Evolutionary conservation across 1,140 invertebrate species (phyloP), one percentile per base, ranked within the genome.

Genomic region (Ceratina calcarata): DNA sequence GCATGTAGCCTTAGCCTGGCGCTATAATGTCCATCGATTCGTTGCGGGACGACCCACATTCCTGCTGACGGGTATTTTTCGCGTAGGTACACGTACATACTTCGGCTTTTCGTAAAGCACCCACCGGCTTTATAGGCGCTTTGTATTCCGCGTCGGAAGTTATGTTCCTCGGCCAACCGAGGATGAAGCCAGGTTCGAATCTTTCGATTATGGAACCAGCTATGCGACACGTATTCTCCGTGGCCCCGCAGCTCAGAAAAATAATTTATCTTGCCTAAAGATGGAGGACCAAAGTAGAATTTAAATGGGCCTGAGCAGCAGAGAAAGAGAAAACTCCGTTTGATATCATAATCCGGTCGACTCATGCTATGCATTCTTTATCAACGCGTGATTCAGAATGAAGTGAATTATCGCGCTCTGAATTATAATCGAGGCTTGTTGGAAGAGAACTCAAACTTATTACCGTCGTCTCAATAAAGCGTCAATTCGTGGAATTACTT

Each of bases 1-100:
- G 37, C 37, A 45, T 45, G 7, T 45, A 45, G 27, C 27, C 27
- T 32, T 24, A 13, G 20, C 20, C 20, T 7, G 53, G 37, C 13
- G 65, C 45, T 51, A 18, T 62, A 71, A 64, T 57, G 60, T 18
- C 57, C 45, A 65, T 72, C 68, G 68, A 78, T 72, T 64, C 15
- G 45, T 18, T 13, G 57, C 45, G 16, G 20, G 51, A 45, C 22
- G 60, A 71, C 67, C 64, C 67, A 51, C 15, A 64, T 78, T 45
- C 12, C 2, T 45, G 49, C 13, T 53, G 74, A 57, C 51, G 32
- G 32, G 22, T 49, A 69, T 77, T 77, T 69, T 61, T 77, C 74
- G 74, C 24, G 37, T 45, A 18, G 65, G 0, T 27, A 20, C n/a
- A 45, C 37, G 37, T 45, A 45, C 37, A 10, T 45, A 57, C 55